These are phyloP conservation scores for Schizopygopsis malacanthus DNA, from an alignment of 2,797 vertebrate species.

Conservation along the genomic window DNA sequence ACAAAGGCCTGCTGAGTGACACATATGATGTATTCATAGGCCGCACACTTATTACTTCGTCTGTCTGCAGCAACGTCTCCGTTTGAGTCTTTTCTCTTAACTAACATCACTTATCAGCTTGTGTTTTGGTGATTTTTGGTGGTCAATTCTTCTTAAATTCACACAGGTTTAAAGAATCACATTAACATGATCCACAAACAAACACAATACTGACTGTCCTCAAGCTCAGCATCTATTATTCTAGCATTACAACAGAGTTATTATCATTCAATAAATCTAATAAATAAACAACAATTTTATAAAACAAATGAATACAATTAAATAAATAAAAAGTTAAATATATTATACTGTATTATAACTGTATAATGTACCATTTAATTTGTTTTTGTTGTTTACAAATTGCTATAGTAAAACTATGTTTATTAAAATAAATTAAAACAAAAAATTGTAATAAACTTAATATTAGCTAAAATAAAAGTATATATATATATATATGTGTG, in stretches of 20 bases:
- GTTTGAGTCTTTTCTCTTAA: background rate
- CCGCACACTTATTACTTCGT: slow-evolving; percentile 17
- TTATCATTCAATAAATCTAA: too few species aligned
- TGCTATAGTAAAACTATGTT: background rate
- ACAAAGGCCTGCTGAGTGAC: slow-evolving; percentile 53
- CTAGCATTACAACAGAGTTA: background rate
- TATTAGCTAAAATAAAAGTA: too few species aligned
- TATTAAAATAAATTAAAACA: too few species aligned
- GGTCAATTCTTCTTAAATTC: background rate
- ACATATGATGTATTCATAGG: slow-evolving; percentile 33
- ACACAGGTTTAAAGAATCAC: background rate
- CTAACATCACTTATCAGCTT: background rate
- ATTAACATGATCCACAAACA: background rate
- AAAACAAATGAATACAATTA: background rate
- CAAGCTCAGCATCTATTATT: background rate
- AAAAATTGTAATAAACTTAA: too few species aligned
- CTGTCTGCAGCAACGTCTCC: background rate
- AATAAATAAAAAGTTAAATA: background rate
- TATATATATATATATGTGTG: too few species aligned
- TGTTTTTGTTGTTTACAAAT: background rate
- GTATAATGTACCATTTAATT: background rate
- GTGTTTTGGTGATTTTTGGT: background rate
- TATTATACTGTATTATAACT: background rate
- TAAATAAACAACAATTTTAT: too few species aligned
- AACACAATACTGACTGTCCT: background rate